Conservation (phyloP, 2,888 invertebrate species). For the Oscheius myriophilus region DNA sequence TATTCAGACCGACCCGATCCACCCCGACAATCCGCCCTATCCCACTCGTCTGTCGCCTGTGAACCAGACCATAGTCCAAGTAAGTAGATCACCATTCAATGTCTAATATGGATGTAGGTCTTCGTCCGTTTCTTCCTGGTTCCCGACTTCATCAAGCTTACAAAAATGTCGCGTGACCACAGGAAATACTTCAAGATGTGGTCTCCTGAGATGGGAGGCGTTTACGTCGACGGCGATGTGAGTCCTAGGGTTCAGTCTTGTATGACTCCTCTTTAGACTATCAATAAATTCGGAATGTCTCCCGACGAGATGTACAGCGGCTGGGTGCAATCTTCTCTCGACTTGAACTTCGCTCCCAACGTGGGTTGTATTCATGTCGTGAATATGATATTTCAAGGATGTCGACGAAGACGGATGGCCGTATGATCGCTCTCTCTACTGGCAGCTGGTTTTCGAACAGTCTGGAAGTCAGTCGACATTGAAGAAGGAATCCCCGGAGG, state of each 20-base stretch:
- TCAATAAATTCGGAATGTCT: background rate
- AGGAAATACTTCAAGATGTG: constrained; percentile 11
- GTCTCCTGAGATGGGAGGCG: constrained; percentile 29
- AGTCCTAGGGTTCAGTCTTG: background rate
- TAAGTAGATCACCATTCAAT: background rate
- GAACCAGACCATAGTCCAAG: background rate
- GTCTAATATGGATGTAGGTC: constrained; percentile 8
- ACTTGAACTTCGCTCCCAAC: constrained; percentile 9
- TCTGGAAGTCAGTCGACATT: background rate
- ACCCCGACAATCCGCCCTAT: background rate
- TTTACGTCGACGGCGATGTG: constrained; percentile 11
- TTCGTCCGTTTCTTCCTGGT: constrained; percentile 14
- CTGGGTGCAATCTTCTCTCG: constrained; percentile 21
- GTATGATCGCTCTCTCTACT: constrained; percentile 14
- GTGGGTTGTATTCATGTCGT: background rate
- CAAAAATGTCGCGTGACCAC: background rate
- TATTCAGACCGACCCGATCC: background rate
- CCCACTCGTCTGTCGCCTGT: background rate
- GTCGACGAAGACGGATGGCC: constrained; percentile 24
- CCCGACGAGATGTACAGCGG: constrained; percentile 3
- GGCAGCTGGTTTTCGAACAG: constrained; percentile 4
- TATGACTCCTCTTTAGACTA: background rate
- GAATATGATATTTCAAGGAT: background rate
- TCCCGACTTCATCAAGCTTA: constrained; percentile 13
- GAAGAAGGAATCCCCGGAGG: background rate